Percentiles rank a stretch among this genome's conserved stretches.
Evolutionary conservation across 1,140 invertebrate species (phyloP).

Genomic region (Sogatella furcifera): DNA sequence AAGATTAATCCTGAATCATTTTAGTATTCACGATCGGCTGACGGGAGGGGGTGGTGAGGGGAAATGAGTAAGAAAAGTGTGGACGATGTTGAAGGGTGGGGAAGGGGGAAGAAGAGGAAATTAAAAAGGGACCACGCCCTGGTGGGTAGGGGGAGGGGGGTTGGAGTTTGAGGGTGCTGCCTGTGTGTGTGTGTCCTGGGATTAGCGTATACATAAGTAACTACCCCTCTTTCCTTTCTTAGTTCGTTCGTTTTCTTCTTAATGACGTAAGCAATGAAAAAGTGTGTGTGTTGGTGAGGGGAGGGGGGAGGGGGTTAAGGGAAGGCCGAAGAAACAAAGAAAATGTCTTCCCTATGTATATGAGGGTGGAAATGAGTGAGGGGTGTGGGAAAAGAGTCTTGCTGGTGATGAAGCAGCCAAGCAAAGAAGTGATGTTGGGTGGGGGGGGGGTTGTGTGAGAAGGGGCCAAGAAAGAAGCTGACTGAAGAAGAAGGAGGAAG

Average conservation of each 20-base stretch:
- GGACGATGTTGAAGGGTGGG: not conserved
- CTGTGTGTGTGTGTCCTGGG: slow-evolving; percentile 13
- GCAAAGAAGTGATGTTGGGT: slow-evolving; percentile 4
- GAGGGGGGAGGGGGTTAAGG: not conserved
- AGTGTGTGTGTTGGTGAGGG: slow-evolving; percentile 10
- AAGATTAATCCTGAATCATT: slow-evolving; percentile 14
- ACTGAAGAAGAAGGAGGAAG: not conserved
- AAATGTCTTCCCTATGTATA: slow-evolving; percentile 13
- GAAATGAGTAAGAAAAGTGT: not conserved
- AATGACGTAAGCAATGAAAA: slow-evolving; percentile 18
- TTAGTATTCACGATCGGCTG: slow-evolving; percentile 7
- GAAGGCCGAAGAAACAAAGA: slow-evolving; percentile 12
- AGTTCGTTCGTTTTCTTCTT: slow-evolving; percentile 6
- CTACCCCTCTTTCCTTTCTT: slow-evolving; percentile 7
- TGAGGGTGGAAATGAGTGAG: slow-evolving; percentile 2
- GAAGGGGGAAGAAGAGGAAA: slow-evolving; percentile 7
- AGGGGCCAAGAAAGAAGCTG: not conserved
- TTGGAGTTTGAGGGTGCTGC: not conserved
- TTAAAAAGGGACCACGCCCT: slow-evolving; percentile 16
- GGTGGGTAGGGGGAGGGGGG: not conserved
- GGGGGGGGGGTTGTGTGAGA: not conserved
- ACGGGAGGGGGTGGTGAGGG: not conserved
- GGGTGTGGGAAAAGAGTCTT: not conserved
- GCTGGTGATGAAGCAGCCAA: too few species aligned
- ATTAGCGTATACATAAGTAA: slow-evolving; percentile 20